Evolutionary conservation across 2,113 vertebrate genomes (phyloP).

Genomic region (Ictalurus punctatus): DNA sequence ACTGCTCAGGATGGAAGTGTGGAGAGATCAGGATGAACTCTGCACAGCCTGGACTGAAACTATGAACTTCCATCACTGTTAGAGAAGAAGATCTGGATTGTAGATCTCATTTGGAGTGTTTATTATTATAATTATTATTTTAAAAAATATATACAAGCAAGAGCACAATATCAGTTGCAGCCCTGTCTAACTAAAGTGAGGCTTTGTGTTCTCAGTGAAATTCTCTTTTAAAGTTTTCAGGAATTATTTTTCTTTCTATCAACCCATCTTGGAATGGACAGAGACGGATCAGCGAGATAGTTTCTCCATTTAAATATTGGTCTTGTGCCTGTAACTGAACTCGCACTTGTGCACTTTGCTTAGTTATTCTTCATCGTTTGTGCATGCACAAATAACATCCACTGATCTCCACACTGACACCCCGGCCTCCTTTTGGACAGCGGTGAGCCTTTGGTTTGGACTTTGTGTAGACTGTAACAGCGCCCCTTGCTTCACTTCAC

Average conservation of each 20-base stretch:
- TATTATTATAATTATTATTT: too few relatives aligned
- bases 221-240: background rate
- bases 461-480: slow-evolving; percentile 15
- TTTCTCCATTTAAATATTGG: slow-evolving; percentile 22
- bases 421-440: background rate
- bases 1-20: slow-evolving; percentile 47
- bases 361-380: slow-evolving; percentile 33
- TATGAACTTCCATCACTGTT: background rate
- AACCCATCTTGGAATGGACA: background rate
- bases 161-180: background rate
- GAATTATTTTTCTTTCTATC: background rate
- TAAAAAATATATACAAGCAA: background rate
- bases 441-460: slow-evolving; percentile 23
- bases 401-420: background rate
- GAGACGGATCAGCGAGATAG: background rate
- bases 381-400: slow-evolving; percentile 48
- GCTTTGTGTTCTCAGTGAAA: slow-evolving; percentile 6
- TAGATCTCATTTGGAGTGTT: background rate
- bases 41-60: background rate
- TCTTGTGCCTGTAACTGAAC: slow-evolving; percentile 53
- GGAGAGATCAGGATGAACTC: background rate
- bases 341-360: slow-evolving; percentile 62
- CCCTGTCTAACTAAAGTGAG: background rate
- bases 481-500: background rate
- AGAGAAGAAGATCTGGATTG: background rate